Percentiles rank a stretch among this genome's conserved stretches.
phyloP scores from a whole-genome alignment of 2,113 vertebrate genomes.

The Orientallactaga bullata region DNA sequence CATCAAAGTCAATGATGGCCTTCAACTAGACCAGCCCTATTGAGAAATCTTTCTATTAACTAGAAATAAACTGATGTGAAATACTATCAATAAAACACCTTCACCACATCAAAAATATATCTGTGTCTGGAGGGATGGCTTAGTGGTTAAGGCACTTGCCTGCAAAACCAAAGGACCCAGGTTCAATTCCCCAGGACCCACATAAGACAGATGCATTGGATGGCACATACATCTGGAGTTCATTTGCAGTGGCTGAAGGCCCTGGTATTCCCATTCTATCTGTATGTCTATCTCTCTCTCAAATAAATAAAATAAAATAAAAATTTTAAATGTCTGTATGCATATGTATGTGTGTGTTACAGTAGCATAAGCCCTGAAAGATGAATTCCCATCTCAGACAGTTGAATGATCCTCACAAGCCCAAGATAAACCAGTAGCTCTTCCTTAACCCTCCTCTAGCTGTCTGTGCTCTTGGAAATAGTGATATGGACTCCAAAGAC shows the following conservation, averaged over 20 bases:
- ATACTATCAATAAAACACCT: not conserved
- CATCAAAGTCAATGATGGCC: not conserved
- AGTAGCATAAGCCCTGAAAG: not conserved
- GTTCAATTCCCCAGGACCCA: too few relatives aligned
- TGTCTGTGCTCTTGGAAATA: too few relatives aligned
- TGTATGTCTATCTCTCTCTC: too few relatives aligned
- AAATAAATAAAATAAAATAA: too few relatives aligned
- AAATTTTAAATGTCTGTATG: too few relatives aligned
- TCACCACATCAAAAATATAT: not conserved
- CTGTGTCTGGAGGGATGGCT: too few relatives aligned
- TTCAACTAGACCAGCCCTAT: not conserved
- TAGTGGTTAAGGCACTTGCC: too few relatives aligned
- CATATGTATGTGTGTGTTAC: not conserved
- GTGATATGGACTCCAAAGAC: not conserved
- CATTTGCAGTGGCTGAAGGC: too few relatives aligned
- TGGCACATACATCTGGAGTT: too few relatives aligned
- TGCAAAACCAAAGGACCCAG: too few relatives aligned
- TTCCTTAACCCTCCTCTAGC: not conserved
- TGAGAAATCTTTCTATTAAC: not conserved
- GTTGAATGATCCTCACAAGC: accelerated
- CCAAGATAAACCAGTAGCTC: not conserved
- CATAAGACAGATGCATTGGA: too few relatives aligned
- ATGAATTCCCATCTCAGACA: not conserved
- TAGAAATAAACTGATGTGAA: not conserved
- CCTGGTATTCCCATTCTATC: too few relatives aligned